Evolutionary conservation across 2,888 invertebrate genomes (phyloP).

Genomic region (Drosophila acutilabella): DNA sequence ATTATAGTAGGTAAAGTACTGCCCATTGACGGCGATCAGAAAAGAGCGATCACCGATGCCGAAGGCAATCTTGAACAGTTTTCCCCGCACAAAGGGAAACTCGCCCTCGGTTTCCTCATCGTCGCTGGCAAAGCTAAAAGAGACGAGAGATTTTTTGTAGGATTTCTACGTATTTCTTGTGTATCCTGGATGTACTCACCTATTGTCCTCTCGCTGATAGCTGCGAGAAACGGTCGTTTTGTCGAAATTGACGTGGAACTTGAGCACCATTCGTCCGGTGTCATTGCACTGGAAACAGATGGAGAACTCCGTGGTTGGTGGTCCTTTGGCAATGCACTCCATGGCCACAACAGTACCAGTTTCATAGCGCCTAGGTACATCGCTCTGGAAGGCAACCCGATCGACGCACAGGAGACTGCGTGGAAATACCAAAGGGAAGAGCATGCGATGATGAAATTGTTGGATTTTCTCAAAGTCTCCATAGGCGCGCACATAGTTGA

Average conservation of each 20-base stretch:
- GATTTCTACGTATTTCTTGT: background rate
- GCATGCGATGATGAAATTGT: constrained; percentile 84
- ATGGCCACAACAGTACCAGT: constrained; percentile 84
- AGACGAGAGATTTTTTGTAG: background rate
- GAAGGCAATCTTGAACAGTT: constrained; percentile 84
- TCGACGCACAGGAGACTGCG: constrained; percentile 80
- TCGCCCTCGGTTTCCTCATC: constrained; percentile 85
- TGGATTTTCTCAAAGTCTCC: constrained; percentile 85
- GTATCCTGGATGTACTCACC: constrained; percentile 53
- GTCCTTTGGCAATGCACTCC: constrained; percentile 84
- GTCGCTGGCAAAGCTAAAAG: constrained; percentile 76
- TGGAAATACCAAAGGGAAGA: constrained; percentile 84
- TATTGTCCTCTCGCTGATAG: constrained; percentile 83
- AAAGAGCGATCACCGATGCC: constrained; percentile 84
- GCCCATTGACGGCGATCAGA: constrained; percentile 84
- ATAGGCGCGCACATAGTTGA: constrained; percentile 82
- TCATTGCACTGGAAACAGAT: constrained; percentile 85
- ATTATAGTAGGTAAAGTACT: constrained; percentile 84
- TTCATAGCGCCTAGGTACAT: constrained; percentile 84
- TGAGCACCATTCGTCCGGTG: constrained; percentile 81
- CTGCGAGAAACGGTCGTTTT: constrained; percentile 80
- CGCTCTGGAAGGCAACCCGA: constrained; percentile 84
- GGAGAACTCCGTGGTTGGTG: constrained; percentile 83
- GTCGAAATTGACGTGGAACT: constrained; percentile 83
- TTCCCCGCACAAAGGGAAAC: constrained; percentile 84